Evolutionary conservation across 2,113 vertebrate species (phyloP).

Genomic region (Microtus richardsoni): DNA sequence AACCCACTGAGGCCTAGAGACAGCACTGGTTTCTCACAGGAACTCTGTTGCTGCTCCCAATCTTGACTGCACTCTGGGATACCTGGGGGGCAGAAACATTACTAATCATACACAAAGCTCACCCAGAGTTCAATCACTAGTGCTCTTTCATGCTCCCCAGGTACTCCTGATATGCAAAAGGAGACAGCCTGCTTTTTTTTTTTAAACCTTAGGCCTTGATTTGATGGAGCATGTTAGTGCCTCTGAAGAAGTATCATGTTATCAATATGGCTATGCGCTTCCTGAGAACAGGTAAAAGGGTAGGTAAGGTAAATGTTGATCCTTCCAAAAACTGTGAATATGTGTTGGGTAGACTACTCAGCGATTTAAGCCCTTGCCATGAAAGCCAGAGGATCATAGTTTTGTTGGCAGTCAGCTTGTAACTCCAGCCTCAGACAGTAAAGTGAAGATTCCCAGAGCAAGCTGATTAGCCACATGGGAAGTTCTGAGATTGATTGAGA

Average conservation of each 20-base stretch:
- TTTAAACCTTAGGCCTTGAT: not conserved
- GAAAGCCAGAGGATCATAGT: not conserved
- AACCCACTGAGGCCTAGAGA: no score
- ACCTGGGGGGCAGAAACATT: not conserved
- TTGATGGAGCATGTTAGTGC: not conserved
- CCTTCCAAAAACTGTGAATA: not conserved
- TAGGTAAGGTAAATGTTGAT: not conserved
- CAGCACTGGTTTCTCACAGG: conserved; percentile 24
- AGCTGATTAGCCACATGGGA: not conserved
- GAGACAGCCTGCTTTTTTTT: not conserved
- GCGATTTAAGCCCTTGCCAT: not conserved
- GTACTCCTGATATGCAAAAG: not conserved
- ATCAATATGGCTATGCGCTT: not conserved
- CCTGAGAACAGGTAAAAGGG: not conserved
- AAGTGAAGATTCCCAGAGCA: not conserved
- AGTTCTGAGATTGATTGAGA: not conserved
- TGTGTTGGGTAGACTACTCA: not conserved
- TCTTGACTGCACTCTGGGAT: conserved; percentile 18
- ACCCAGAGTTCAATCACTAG: not conserved
- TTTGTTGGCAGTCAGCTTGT: not conserved
- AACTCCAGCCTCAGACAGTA: not conserved
- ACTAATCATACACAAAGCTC: not conserved
- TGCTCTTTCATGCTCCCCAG: not conserved
- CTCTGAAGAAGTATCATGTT: not conserved
- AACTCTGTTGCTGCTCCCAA: conserved; percentile 17